phyloP scores from a whole-genome alignment of 1,140 invertebrate genomes.

The Agrilus planipennis region DNA sequence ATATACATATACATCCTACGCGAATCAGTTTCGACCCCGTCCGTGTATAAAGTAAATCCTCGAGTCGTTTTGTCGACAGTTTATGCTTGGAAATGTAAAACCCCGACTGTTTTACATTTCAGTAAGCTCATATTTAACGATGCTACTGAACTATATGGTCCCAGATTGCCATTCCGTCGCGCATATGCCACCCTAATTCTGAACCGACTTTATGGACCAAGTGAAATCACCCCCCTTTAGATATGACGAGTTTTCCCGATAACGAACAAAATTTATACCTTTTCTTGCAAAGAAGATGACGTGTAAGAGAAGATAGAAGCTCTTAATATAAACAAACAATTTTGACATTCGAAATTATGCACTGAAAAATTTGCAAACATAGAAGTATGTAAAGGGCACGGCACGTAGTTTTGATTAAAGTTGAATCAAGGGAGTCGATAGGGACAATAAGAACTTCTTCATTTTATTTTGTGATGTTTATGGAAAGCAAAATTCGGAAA shows the following conservation, averaged over 20 bases:
- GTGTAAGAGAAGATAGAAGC: no score
- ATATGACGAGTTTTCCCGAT: conserved; percentile 35
- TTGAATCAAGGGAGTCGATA: no score
- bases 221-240: conserved; percentile 37
- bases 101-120: conserved; percentile 36
- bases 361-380: no score
- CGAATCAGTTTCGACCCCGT: conserved; percentile 14
- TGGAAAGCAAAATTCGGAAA: no score
- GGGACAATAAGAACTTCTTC: no score
- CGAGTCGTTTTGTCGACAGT: conserved; percentile 35
- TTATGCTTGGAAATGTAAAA: conserved; percentile 36
- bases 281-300: no score
- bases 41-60: conserved; percentile 35
- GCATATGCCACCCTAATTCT: conserved; percentile 32
- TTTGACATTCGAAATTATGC: no score
- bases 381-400: no score
- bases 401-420: no score
- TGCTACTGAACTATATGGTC: conserved; percentile 32
- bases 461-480: no score
- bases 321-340: no score
- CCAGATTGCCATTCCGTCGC: conserved; percentile 24
- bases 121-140: conserved; percentile 38
- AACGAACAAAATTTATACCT: no score
- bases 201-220: conserved; percentile 37
- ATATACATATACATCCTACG: conserved; percentile 3